These are phyloP conservation scores for Sparus aurata DNA, from an alignment of 2,797 vertebrate genomes.

Conservation along the genomic window DNA sequence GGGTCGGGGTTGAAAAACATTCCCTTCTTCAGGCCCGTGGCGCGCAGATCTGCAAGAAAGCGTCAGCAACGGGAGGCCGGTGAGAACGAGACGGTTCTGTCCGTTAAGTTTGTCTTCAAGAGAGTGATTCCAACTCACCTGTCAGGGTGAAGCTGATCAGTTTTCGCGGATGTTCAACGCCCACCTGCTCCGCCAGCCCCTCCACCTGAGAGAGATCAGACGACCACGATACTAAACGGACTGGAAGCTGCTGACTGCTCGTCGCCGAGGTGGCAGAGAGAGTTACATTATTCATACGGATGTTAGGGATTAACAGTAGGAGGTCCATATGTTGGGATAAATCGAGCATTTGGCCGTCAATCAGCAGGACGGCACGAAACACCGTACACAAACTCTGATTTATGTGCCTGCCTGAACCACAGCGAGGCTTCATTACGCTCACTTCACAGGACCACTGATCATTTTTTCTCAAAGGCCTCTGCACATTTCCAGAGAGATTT, in stretches of 20 bases:
- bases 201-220: slow-evolving; percentile 86
- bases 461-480: background rate
- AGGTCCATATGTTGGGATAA: background rate
- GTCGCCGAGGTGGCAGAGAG: background rate
- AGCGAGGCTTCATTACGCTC: background rate
- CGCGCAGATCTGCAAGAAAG: slow-evolving; percentile 89
- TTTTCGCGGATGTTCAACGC: slow-evolving; percentile 91
- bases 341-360: background rate
- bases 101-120: too few relatives aligned
- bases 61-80: background rate
- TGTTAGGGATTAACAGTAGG: background rate
- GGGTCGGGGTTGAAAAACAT: slow-evolving; percentile 99
- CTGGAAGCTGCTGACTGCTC: background rate
- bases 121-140: slow-evolving; percentile 79
- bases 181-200: slow-evolving; percentile 89
- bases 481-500: background rate
- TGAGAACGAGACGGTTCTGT: background rate
- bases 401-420: background rate
- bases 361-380: background rate
- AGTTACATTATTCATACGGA: background rate
- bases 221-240: background rate
- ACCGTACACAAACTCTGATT: background rate
- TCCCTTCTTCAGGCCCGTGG: slow-evolving; percentile 96
- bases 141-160: slow-evolving; percentile 96
- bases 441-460: background rate